These are phyloP conservation scores for Eristalinus aeneus DNA, from an alignment of 2,888 invertebrate genomes.

Conservation along the genomic window DNA sequence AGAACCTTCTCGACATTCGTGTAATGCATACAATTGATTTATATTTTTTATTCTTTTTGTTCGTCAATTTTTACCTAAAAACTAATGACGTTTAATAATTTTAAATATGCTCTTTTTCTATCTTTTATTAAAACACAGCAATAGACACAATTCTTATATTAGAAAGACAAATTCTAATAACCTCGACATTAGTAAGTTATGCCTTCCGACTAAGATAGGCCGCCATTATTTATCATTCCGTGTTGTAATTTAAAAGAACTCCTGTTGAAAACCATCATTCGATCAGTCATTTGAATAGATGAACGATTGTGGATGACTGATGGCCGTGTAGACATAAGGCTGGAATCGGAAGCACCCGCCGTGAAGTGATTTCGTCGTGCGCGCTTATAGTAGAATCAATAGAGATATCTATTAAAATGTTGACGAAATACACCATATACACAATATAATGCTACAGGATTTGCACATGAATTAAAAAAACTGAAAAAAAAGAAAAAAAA, in stretches of 20 bases:
- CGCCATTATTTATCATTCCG: conserved; percentile 69
- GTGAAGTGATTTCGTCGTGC: conserved; percentile 78
- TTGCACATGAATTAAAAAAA: conserved; percentile 95
- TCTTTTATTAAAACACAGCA: too few species aligned
- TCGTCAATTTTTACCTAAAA: too few species aligned
- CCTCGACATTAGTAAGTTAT: conserved; percentile 72
- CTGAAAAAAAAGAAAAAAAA: conserved; percentile 80
- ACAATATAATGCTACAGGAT: conserved; percentile 95
- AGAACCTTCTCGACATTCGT: too few species aligned
- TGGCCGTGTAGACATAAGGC: conserved; percentile 79
- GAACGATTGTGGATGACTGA: conserved; percentile 76
- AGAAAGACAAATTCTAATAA: too few species aligned
- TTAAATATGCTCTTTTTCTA: too few species aligned
- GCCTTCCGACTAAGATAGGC: conserved; percentile 74
- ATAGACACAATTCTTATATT: too few species aligned
- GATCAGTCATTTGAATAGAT: conserved; percentile 76
- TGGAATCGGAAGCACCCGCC: conserved; percentile 77
- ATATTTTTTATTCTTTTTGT: too few species aligned
- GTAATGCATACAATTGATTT: too few species aligned
- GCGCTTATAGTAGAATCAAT: conserved; percentile 84
- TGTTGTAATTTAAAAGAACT: conserved; percentile 77
- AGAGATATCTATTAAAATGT: conserved; percentile 93
- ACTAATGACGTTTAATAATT: too few species aligned
- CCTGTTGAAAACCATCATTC: conserved; percentile 64
- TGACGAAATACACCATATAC: conserved; percentile 95